Evolutionary conservation across 1,140 invertebrate genomes (phyloP).

Genomic region (Conus betulinus): DNA sequence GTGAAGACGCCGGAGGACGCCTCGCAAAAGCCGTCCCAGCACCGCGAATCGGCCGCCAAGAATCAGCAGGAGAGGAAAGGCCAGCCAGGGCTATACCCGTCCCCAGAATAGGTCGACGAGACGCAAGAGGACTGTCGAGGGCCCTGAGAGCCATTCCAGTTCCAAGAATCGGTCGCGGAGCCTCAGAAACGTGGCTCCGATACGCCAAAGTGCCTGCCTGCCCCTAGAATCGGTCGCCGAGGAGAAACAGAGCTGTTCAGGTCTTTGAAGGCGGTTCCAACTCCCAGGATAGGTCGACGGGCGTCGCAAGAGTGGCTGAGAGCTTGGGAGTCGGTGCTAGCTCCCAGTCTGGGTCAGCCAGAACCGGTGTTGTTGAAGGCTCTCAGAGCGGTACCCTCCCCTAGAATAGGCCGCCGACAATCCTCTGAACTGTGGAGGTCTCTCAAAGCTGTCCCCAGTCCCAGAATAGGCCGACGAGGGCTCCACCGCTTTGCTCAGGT

Average conservation of each 20-base stretch:
- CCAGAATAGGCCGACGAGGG: no score
- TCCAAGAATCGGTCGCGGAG: background rate
- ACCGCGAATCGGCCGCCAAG: no score
- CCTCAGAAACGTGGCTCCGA: background rate
- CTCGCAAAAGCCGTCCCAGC: background rate
- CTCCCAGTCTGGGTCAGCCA: background rate
- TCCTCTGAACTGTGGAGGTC: no score
- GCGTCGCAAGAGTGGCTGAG: no score
- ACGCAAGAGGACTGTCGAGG: background rate
- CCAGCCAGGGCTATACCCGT: no score
- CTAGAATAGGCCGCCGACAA: background rate
- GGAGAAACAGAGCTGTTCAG: background rate
- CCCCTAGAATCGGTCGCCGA: background rate
- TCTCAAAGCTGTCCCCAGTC: no score
- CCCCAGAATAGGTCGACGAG: background rate
- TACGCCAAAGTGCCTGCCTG: background rate
- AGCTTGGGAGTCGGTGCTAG: no score
- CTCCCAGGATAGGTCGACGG: background rate
- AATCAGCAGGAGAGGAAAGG: no score
- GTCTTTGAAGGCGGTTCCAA: background rate
- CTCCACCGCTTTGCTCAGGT: no score
- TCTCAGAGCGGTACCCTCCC: background rate
- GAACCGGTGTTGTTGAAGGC: background rate
- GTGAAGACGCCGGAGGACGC: background rate
- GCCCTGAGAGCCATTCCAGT: background rate